Percentiles rank a stretch among this genome's conserved stretches.
Evolutionary conservation across 2,888 invertebrate species (phyloP).

Genomic region (Polyommatus iphigenia): DNA sequence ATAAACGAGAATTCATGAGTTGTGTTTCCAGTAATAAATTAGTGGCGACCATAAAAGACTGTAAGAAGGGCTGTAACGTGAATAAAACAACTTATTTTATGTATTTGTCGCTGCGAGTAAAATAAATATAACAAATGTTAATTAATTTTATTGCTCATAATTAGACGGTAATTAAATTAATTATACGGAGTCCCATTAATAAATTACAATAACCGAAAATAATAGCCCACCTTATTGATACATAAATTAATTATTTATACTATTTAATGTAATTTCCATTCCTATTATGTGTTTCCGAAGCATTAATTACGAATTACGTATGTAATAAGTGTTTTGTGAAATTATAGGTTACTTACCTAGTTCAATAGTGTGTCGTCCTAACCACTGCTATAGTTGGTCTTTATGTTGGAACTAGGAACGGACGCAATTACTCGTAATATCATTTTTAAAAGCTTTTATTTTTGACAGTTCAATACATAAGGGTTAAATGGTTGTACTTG

Average conservation of each 20-base stretch:
- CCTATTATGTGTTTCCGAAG: neutral
- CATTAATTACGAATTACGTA: constrained; percentile 3
- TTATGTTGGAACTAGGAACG: neutral
- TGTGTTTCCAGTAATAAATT: constrained; percentile 7
- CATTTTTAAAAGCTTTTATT: too few species aligned
- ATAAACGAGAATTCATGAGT: constrained; percentile 9
- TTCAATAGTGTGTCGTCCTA: neutral
- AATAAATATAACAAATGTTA: constrained; percentile 21
- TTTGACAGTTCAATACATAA: too few species aligned
- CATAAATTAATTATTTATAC: constrained; percentile 16
- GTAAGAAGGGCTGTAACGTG: neutral
- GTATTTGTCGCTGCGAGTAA: neutral
- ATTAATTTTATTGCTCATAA: constrained; percentile 19
- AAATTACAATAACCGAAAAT: constrained; percentile 5
- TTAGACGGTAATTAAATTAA: constrained; percentile 13
- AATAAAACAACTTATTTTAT: constrained; percentile 17
- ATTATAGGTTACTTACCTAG: neutral
- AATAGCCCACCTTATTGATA: constrained; percentile 20
- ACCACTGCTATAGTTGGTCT: neutral
- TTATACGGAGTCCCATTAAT: neutral
- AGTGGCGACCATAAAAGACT: neutral
- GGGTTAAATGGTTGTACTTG: too few species aligned
- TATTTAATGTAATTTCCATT: neutral
- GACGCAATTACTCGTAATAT: too few species aligned
- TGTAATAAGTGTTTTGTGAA: constrained; percentile 10